A percentile compares a stretch with the other conserved stretches of the same genome.
Conservation (phyloP, 2,113 vertebrate species). For the Centropus bengalensis region DNA sequence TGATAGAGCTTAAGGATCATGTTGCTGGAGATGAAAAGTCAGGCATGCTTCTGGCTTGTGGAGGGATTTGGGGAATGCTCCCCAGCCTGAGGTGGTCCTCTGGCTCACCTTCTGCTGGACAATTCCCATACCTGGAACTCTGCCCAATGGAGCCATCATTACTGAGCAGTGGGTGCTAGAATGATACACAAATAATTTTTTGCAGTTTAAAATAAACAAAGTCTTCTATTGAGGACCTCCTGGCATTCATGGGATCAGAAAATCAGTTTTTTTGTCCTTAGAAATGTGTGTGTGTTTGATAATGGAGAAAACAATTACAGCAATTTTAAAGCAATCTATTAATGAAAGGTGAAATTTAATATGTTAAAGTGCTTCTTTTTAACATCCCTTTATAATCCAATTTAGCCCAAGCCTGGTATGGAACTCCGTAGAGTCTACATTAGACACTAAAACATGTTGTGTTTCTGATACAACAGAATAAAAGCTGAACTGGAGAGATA, state of each 20-base stretch:
- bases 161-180: neutral
- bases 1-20: neutral
- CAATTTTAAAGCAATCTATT: neutral
- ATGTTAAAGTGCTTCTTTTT: neutral
- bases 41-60: neutral
- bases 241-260: neutral
- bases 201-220: neutral
- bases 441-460: neutral
- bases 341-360: neutral
- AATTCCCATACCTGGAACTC: neutral
- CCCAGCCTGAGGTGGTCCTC: rapidly evolving
- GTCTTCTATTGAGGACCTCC: neutral
- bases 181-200: neutral
- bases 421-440: neutral
- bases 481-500: neutral
- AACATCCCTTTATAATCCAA: neutral
- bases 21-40: neutral
- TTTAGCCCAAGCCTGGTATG: neutral
- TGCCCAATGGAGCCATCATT: rapidly evolving
- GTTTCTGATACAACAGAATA: neutral
- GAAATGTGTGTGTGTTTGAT: neutral
- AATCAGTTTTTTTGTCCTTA: neutral
- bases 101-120: neutral
- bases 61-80: neutral
- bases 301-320: neutral